Evolutionary conservation across 2,888 invertebrate genomes (phyloP).

Genomic region (Lasioglossum calceatum): DNA sequence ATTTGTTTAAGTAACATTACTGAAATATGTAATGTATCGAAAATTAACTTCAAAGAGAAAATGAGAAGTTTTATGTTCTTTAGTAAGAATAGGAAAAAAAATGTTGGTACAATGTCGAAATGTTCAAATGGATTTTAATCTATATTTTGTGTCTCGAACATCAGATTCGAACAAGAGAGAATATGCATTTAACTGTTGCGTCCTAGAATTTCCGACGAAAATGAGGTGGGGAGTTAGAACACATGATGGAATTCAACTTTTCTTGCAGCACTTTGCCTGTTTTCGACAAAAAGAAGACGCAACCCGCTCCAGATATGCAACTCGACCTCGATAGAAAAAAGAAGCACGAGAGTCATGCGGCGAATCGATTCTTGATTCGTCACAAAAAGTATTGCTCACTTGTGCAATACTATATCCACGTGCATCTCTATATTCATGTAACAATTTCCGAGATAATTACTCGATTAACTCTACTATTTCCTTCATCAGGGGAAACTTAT

Average conservation of each 20-base stretch:
- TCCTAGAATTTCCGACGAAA: not conserved
- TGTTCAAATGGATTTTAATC: not conserved
- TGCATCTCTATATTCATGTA: not conserved
- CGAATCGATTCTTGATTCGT: constrained; percentile 35
- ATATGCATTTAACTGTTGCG: not conserved
- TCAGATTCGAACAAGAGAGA: not conserved
- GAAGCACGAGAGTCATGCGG: constrained; percentile 34
- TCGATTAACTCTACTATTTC: not conserved
- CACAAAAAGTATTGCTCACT: constrained; percentile 22
- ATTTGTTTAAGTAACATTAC: not conserved
- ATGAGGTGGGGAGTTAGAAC: not conserved
- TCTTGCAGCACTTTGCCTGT: constrained; percentile 1
- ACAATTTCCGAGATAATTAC: not conserved
- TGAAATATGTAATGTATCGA: not conserved
- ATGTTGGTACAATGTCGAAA: not conserved
- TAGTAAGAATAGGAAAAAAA: no score
- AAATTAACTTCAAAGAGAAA: not conserved
- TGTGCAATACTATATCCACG: not conserved
- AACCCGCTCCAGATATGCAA: constrained; percentile 19
- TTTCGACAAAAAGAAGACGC: constrained; percentile 11
- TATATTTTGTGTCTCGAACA: not conserved
- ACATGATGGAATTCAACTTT: constrained; percentile 20
- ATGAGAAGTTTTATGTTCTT: not conserved
- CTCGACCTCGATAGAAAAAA: constrained; percentile 8
- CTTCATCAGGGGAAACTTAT: not conserved